Evolutionary conservation across 2,113 vertebrate species (phyloP).

Genomic region (Nothoprocta perdicaria): DNA sequence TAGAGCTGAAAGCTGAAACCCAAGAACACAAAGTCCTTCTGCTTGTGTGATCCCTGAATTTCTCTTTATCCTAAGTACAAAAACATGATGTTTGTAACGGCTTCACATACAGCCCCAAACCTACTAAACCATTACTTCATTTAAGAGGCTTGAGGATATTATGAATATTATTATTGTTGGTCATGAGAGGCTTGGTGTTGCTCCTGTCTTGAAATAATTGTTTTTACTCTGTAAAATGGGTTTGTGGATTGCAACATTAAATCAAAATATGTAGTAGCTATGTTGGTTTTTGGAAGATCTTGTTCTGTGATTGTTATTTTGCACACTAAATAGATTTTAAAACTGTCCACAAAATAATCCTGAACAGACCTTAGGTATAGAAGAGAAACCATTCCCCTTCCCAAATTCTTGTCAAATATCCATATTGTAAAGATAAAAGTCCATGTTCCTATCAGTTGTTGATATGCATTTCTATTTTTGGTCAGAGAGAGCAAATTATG

Average conservation of each 20-base stretch:
- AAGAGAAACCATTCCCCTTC: background rate
- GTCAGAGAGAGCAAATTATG: background rate
- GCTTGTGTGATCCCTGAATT: background rate
- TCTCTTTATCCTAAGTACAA: conserved; percentile 13
- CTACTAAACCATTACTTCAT: conserved; percentile 55
- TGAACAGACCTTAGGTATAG: background rate
- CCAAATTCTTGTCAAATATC: conserved; percentile 26
- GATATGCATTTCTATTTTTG: conserved; percentile 16
- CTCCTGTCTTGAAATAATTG: conserved; percentile 46
- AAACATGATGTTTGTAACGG: conserved; percentile 25
- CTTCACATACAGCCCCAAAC: conserved; percentile 21
- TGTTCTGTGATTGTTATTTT: background rate
- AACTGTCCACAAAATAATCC: background rate
- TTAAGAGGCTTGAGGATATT: conserved; percentile 53
- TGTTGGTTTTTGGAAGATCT: conserved; percentile 45
- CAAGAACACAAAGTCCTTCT: background rate
- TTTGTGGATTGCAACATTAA: conserved; percentile 25
- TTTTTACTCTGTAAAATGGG: conserved; percentile 32
- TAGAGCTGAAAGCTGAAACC: conserved; percentile 2
- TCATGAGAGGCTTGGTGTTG: conserved; percentile 46
- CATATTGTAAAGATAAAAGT: conserved; percentile 18
- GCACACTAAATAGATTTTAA: background rate
- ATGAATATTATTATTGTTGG: conserved; percentile 51
- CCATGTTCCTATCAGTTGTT: background rate
- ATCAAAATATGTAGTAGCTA: conserved; percentile 39